A percentile compares a stretch with the other conserved stretches of the same genome.
Conservation (phyloP, 2,797 vertebrate species). For the Nannoperca obscura region DNA sequence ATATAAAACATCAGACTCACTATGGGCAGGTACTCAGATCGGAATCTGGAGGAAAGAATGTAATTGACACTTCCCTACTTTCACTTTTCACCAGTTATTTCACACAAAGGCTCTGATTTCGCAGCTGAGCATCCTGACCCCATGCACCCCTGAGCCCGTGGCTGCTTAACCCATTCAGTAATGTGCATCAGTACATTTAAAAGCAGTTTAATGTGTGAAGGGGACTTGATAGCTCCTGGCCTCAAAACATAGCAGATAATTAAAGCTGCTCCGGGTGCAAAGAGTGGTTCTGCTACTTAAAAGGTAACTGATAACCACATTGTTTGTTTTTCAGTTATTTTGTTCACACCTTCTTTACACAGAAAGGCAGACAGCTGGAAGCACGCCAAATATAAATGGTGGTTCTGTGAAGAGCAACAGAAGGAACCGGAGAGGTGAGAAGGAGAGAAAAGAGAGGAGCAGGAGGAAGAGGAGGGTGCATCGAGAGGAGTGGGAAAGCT, state of each 20-base stretch:
- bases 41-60: too few species aligned
- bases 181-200: conserved; percentile 19
- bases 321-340: neutral
- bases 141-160: neutral
- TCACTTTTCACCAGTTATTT: conserved; percentile 1
- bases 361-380: neutral
- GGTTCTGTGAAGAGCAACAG: conserved; percentile 20
- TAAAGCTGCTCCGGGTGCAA: neutral
- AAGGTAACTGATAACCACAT: neutral
- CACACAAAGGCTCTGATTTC: neutral
- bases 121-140: conserved; percentile 5
- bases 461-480: conserved; percentile 10
- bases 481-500: conserved; percentile 22
- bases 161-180: conserved; percentile 14
- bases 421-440: conserved; percentile 37
- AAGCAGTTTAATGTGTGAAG: conserved; percentile 9
- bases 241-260: neutral
- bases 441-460: conserved; percentile 20
- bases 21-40: too few species aligned
- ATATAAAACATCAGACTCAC: too few species aligned
- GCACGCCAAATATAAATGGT: neutral
- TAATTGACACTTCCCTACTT: neutral
- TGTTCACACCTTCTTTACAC: neutral
- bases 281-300: neutral
- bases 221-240: neutral